Conservation (phyloP, 2,888 invertebrate species). For the Portevinia maculata region DNA sequence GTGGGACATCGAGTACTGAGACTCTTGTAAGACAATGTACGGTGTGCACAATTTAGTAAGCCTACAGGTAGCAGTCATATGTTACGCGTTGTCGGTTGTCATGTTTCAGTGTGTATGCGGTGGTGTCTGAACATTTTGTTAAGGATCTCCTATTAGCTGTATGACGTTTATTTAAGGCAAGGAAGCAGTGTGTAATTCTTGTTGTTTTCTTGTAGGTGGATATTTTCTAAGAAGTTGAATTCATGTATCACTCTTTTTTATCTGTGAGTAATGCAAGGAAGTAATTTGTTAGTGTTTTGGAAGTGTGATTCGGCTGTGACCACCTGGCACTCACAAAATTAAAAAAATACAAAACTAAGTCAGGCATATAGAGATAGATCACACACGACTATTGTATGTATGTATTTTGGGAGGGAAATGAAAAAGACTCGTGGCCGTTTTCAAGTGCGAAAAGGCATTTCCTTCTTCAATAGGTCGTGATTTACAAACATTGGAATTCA, state of each 20-base stretch:
- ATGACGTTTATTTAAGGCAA: neutral
- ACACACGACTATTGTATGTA: too few species aligned
- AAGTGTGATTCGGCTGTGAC: neutral
- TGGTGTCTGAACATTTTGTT: constrained; percentile 72
- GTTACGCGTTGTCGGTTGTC: constrained; percentile 74
- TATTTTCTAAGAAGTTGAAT: constrained; percentile 8
- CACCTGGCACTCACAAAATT: constrained; percentile 14
- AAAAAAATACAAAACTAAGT: too few species aligned
- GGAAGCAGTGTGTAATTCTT: neutral
- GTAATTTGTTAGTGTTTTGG: constrained; percentile 18
- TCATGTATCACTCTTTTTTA: constrained; percentile 35
- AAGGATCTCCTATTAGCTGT: constrained; percentile 52
- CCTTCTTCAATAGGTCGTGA: too few species aligned
- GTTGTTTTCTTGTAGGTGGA: constrained; percentile 32
- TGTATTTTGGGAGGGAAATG: too few species aligned
- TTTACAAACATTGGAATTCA: too few species aligned
- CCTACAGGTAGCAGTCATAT: constrained; percentile 74
- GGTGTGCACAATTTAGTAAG: constrained; percentile 70
- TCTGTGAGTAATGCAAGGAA: constrained; percentile 37
- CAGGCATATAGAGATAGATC: too few species aligned
- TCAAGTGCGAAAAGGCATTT: too few species aligned
- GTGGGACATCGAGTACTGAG: neutral
- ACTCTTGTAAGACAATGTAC: constrained; percentile 70
- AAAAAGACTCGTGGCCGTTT: too few species aligned
- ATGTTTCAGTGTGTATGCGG: constrained; percentile 64